phyloP scores from a whole-genome alignment of 2,888 invertebrate species.

The Dione vanillae region DNA sequence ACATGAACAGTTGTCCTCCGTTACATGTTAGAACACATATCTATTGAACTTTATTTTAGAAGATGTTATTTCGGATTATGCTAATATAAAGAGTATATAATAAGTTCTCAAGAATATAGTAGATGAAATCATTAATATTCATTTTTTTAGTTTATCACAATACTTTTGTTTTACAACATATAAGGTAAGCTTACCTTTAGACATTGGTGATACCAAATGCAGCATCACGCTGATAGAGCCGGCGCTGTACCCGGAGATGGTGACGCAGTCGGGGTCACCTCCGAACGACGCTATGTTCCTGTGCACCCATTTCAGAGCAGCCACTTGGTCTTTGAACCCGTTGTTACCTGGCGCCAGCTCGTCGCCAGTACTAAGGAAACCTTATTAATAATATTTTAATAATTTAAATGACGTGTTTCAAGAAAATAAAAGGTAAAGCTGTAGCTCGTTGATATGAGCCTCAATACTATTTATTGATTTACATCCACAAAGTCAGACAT shows the following conservation, averaged over 20 bases:
- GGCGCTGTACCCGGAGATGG: constrained; percentile 85
- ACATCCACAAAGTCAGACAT: no score
- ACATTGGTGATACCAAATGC: constrained; percentile 87
- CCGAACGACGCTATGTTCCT: constrained; percentile 86
- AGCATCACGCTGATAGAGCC: constrained; percentile 79
- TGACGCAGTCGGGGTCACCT: constrained; percentile 85
- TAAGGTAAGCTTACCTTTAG: constrained; percentile 67
- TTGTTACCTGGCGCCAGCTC: constrained; percentile 86
- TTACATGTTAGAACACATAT: not conserved
- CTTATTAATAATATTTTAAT: constrained; percentile 47
- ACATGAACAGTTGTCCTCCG: not conserved
- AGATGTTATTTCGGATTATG: no score
- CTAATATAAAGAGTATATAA: no score
- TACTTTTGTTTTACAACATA: no score
- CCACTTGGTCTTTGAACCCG: constrained; percentile 87
- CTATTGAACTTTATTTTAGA: not conserved
- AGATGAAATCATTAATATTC: no score
- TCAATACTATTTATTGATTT: no score
- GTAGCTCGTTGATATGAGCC: no score
- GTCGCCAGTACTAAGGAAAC: constrained; percentile 86
- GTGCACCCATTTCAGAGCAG: constrained; percentile 85
- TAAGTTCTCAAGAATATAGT: no score
- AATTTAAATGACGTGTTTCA: not conserved
- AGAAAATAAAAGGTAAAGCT: no score
- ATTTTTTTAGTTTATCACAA: no score